phyloP scores from a whole-genome alignment of 1,140 invertebrate species.

The Drosophila micromelanica region DNA sequence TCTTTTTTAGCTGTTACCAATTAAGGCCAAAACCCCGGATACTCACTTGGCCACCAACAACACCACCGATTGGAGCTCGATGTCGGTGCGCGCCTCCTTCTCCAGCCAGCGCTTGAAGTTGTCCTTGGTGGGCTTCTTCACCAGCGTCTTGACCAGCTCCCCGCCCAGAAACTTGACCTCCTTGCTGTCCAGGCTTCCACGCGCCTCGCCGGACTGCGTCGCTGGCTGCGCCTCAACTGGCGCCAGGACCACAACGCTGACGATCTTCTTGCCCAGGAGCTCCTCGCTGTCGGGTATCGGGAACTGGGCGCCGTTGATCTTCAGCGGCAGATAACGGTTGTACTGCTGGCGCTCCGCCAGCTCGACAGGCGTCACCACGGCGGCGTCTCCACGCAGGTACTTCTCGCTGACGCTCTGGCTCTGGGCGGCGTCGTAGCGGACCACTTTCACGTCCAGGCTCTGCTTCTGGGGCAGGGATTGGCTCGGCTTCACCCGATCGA shows the following conservation, averaged over 20 bases:
- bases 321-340: conserved; percentile 92
- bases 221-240: conserved; percentile 87
- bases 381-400: conserved; percentile 90
- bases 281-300: conserved; percentile 91
- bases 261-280: conserved; percentile 89
- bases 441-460: conserved; percentile 93
- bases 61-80: conserved; percentile 91
- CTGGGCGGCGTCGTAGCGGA: conserved; percentile 90
- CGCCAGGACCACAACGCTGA: conserved; percentile 92
- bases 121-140: conserved; percentile 89
- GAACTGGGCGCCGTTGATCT: conserved; percentile 93
- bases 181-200: conserved; percentile 84
- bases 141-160: conserved; percentile 89
- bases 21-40: no score
- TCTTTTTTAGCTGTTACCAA: no score
- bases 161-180: conserved; percentile 88
- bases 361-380: conserved; percentile 89
- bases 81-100: conserved; percentile 89
- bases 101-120: conserved; percentile 93
- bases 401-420: conserved; percentile 89
- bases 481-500: conserved; percentile 85
- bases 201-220: conserved; percentile 70
- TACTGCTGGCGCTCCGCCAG: conserved; percentile 90
- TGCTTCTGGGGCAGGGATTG: conserved; percentile 84
- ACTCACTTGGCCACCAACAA: conserved; percentile 92